Conservation (phyloP, 1,140 invertebrate species). For the Doryteuthis pealeii region DNA sequence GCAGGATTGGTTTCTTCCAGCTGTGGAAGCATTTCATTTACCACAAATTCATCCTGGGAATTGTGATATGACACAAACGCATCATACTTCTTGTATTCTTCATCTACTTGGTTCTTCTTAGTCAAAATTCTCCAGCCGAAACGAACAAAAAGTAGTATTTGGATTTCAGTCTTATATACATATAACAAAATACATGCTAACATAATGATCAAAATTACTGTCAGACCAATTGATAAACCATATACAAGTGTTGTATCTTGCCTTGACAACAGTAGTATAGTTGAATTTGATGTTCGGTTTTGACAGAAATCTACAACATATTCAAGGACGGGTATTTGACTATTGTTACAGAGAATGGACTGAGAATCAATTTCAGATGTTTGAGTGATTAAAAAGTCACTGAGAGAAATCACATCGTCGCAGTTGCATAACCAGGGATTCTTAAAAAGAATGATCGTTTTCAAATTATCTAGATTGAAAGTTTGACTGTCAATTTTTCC, state of each 20-base stretch:
- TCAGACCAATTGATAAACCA: background rate
- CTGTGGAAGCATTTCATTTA: constrained; percentile 35
- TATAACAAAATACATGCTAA: constrained; percentile 19
- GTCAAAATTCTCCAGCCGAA: constrained; percentile 31
- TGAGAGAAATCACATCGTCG: constrained; percentile 26
- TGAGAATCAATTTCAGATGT: background rate
- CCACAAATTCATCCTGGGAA: constrained; percentile 39
- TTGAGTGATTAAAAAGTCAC: constrained; percentile 20
- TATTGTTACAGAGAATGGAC: background rate
- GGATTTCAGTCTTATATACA: constrained; percentile 33
- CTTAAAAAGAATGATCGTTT: constrained; percentile 22
- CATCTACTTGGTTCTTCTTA: constrained; percentile 21
- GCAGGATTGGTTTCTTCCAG: constrained; percentile 35
- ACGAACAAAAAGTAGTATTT: constrained; percentile 34
- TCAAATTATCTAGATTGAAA: constrained; percentile 11
- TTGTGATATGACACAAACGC: constrained; percentile 46
- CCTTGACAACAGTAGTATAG: background rate
- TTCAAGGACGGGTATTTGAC: background rate
- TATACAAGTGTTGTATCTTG: constrained; percentile 5
- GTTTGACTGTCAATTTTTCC: constrained; percentile 16
- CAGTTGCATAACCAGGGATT: constrained; percentile 42
- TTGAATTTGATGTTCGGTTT: background rate
- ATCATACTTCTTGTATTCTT: constrained; percentile 35
- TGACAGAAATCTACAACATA: background rate
- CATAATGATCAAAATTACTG: constrained; percentile 19